A percentile compares a stretch with the other conserved stretches of the same genome.
Conservation (phyloP, 2,113 vertebrate genomes). For the Micromys minutus region DNA sequence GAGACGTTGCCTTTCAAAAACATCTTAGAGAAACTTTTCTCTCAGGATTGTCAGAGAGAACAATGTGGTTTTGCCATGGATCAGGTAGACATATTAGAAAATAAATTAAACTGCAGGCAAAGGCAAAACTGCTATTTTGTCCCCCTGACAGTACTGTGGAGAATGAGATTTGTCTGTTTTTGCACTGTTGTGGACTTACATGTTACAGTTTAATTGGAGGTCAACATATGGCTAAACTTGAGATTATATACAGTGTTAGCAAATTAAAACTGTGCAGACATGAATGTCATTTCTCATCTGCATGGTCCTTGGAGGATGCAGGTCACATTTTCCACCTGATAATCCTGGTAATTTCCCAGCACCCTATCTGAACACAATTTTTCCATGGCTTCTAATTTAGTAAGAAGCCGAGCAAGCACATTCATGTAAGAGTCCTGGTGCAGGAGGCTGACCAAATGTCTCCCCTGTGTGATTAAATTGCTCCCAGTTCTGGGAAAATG, state of each 20-base stretch:
- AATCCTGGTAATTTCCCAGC: neutral
- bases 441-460: slow-evolving; percentile 55
- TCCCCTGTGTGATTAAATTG: slow-evolving; percentile 62
- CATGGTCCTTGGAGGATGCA: neutral
- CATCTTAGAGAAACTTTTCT: neutral
- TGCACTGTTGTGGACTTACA: slow-evolving; percentile 56
- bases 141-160: slow-evolving; percentile 64
- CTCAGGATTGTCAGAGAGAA: slow-evolving; percentile 52
- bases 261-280: slow-evolving; percentile 67
- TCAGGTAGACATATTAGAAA: slow-evolving; percentile 65
- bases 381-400: slow-evolving; percentile 45
- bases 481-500: slow-evolving; percentile 39
- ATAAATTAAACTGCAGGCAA: slow-evolving; percentile 71
- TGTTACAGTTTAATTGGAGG: slow-evolving; percentile 75
- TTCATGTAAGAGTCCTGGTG: slow-evolving; percentile 39
- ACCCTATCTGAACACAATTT: slow-evolving; percentile 45
- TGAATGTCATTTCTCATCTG: slow-evolving; percentile 35
- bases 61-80: slow-evolving; percentile 53
- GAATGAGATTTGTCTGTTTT: slow-evolving; percentile 80
- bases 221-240: slow-evolving; percentile 72
- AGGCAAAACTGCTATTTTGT: slow-evolving; percentile 74
- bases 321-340: slow-evolving; percentile 44
- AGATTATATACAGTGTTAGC: slow-evolving; percentile 64
- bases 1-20: slow-evolving; percentile 53
- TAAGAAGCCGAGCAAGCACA: neutral